Percentiles rank a stretch among this genome's conserved stretches.
Conservation (phyloP, 2,888 invertebrate genomes). For the Drosophila silvestris region DNA sequence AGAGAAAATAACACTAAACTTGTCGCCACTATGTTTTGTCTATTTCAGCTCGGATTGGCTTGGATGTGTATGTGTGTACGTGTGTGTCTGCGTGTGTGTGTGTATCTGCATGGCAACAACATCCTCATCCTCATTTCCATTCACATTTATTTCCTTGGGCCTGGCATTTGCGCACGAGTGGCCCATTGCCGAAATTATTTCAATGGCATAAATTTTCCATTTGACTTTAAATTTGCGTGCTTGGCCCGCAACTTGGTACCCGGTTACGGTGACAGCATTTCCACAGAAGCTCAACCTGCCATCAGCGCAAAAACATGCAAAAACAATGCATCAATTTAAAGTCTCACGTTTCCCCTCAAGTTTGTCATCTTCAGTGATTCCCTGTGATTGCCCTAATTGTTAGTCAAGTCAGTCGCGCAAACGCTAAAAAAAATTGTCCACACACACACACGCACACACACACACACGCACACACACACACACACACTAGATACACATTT, state of each 20-base stretch:
- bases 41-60: slow-evolving; percentile 39
- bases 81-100: background rate
- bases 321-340: slow-evolving; percentile 75
- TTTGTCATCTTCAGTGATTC: slow-evolving; percentile 58
- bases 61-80: slow-evolving; percentile 6
- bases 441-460: slow-evolving; percentile 10
- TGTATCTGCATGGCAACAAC: slow-evolving; percentile 16
- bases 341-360: slow-evolving; percentile 48
- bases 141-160: slow-evolving; percentile 35
- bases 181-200: slow-evolving; percentile 78
- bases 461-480: slow-evolving; percentile 2
- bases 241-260: slow-evolving; percentile 20
- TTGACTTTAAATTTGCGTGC: slow-evolving; percentile 58
- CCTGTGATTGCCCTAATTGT: slow-evolving; percentile 70
- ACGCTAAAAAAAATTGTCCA: slow-evolving; percentile 12
- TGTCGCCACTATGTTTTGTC: slow-evolving; percentile 42
- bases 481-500: slow-evolving; percentile 12
- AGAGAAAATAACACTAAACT: slow-evolving; percentile 59
- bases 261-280: slow-evolving; percentile 18
- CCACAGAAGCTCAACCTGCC: background rate
- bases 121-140: slow-evolving; percentile 21
- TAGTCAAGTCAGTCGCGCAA: slow-evolving; percentile 58
- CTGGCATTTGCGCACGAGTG: slow-evolving; percentile 76
- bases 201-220: slow-evolving; percentile 65
- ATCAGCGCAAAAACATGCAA: slow-evolving; percentile 29